Evolutionary conservation across 1,140 invertebrate genomes (phyloP), one percentile per base, ranked within the genome.

Genomic region (Cylas formicarius): DNA sequence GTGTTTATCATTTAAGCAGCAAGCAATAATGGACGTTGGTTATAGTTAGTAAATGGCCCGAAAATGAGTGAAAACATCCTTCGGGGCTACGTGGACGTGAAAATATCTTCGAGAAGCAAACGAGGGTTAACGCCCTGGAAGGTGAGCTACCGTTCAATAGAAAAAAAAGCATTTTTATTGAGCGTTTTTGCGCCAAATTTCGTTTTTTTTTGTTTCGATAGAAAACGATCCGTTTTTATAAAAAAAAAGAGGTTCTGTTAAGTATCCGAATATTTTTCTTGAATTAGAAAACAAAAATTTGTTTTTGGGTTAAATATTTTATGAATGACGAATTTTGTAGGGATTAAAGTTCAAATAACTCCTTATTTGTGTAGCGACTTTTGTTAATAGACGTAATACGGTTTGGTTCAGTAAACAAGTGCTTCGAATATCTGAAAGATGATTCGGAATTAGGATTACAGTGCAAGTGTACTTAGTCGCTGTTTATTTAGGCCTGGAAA

Each of bases 41-140:
- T n/a, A n/a, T n/a, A n/a, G n/a, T n/a, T n/a, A n/a, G n/a, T n/a
- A 52, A 40, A 56, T 56, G 53, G 28, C 10, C 23, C n/a, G n/a
- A n/a, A n/a, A n/a, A 44, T 33, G 44, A 52, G 45, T 39, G 47
- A 55, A 41, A 40, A 39, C 39, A 37, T 56, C 3, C 20, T 56
- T 37, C 50, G 48, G 19, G 61, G 61, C 21, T 63, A 63, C 50
- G 49, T 63, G 32, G 61, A 63, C 43, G 61, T 63, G n/a, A 63
- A 63, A 56, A 57, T 63, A 29, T 61, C 61, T 6, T 52, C 56
- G 0, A 60, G 53, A 50, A 52, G 46, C 24, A 51, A 56, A 32
- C 38, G 61, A 33, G 61, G 61, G 8, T 56, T 63, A 26, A 63
- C 58, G 14, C 61, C 61, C 0, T 63, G 61, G 61, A 60, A 56